These are phyloP conservation scores for Spilogale gracilis DNA, from an alignment of 2,113 vertebrate genomes.

Conservation along the genomic window DNA sequence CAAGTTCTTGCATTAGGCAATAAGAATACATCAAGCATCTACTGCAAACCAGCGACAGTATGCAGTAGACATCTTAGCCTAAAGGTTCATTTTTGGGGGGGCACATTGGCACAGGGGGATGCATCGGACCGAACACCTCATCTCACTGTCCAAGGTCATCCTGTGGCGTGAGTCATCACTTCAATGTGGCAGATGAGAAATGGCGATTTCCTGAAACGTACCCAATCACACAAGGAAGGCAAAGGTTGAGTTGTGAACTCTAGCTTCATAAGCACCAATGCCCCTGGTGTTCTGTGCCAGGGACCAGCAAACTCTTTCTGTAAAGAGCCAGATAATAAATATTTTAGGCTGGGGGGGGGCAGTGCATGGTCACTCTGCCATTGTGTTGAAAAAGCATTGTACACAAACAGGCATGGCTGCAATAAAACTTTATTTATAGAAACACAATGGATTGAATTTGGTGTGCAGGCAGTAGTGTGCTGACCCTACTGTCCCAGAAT, in stretches of 20 bases:
- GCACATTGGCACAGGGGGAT: background rate
- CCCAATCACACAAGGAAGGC: background rate
- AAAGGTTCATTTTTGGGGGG: background rate
- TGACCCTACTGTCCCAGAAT: background rate
- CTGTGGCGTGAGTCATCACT: fast-evolving
- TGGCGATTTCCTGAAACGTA: fast-evolving
- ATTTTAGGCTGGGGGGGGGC: background rate
- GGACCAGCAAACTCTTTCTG: background rate
- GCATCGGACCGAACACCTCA: fast-evolving
- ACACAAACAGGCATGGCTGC: background rate
- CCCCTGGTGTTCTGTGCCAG: background rate
- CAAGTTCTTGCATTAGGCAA: too few species aligned
- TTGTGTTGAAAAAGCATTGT: background rate
- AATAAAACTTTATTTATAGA: constrained; percentile 68
- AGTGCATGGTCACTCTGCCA: background rate
- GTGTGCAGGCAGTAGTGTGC: fast-evolving
- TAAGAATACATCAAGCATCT: background rate
- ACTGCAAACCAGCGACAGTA: background rate
- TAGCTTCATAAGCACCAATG: fast-evolving
- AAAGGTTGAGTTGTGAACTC: background rate
- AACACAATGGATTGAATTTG: background rate
- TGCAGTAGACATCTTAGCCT: too few species aligned
- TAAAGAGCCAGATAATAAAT: background rate
- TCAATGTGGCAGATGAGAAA: background rate
- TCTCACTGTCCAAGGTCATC: background rate